phyloP scores from a whole-genome alignment of 2,113 vertebrate species.

The Microtus montanus region DNA sequence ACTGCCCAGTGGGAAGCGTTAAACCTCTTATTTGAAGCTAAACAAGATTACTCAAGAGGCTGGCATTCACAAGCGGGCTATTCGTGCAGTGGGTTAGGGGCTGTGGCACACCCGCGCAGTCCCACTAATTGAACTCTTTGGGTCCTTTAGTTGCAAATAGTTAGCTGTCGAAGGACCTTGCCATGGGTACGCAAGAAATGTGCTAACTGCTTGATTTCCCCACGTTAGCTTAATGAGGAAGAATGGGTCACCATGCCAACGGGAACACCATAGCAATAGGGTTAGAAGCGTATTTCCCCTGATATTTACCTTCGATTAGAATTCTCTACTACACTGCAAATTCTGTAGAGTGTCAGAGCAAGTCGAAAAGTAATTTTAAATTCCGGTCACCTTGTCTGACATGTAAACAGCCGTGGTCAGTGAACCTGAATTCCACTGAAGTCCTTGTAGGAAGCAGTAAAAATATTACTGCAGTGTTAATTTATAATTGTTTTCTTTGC shows the following conservation, averaged over 20 bases:
- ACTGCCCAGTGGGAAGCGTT: constrained; percentile 83
- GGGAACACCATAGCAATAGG: constrained; percentile 55
- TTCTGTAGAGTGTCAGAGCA: background rate
- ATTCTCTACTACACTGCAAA: background rate
- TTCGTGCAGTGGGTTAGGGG: constrained; percentile 76
- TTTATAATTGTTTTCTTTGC: constrained; percentile 30
- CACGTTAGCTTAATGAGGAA: constrained; percentile 79
- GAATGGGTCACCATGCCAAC: constrained; percentile 76
- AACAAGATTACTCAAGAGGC: constrained; percentile 88
- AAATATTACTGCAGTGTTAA: background rate
- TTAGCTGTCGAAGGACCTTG: constrained; percentile 77
- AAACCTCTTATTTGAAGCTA: constrained; percentile 89
- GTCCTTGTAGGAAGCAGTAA: background rate
- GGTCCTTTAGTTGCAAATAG: constrained; percentile 77
- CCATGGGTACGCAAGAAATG: constrained; percentile 60
- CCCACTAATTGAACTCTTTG: constrained; percentile 83
- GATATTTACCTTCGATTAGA: constrained; percentile 7
- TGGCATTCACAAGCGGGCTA: constrained; percentile 83
- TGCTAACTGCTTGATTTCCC: constrained; percentile 79
- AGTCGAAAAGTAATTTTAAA: constrained; percentile 10
- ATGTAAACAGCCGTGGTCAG: background rate
- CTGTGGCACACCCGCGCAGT: constrained; percentile 70
- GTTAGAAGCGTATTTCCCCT: constrained; percentile 59
- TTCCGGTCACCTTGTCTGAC: background rate
- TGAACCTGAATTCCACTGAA: constrained; percentile 26